Conservation (phyloP, 2,797 vertebrate species). For the Thaleichthys pacificus region DNA sequence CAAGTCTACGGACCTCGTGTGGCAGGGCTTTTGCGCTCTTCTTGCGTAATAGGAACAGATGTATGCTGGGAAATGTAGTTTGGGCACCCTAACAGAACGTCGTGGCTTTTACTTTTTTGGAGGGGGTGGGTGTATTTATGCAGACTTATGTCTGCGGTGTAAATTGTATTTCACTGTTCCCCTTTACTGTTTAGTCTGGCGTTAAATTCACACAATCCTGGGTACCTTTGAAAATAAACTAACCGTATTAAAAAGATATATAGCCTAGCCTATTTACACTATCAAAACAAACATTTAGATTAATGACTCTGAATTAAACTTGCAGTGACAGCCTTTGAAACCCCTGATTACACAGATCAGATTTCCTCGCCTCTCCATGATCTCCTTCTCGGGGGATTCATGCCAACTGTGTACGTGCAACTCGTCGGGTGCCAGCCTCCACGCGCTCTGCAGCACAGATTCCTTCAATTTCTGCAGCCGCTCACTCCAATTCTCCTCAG, state of each 20-base stretch:
- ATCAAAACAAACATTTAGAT: not conserved
- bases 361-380: slow-evolving; percentile 31
- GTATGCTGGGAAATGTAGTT: slow-evolving; percentile 68
- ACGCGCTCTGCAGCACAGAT: too few species aligned
- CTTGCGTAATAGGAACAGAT: slow-evolving; percentile 29
- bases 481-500: too few species aligned
- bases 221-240: too few species aligned
- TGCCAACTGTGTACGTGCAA: slow-evolving; percentile 69
- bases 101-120: too few species aligned
- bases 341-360: slow-evolving; percentile 8
- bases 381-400: slow-evolving; percentile 53
- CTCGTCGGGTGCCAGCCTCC: slow-evolving; percentile 50
- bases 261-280: too few species aligned
- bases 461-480: too few species aligned
- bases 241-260: too few species aligned
- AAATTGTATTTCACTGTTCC: too few species aligned
- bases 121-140: too few species aligned
- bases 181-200: too few species aligned
- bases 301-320: not conserved
- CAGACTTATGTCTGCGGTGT: too few species aligned
- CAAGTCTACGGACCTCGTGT: slow-evolving; percentile 15
- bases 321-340: not conserved
- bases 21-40: slow-evolving; percentile 44
- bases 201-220: too few species aligned
- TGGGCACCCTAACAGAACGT: not conserved